Percentiles rank a stretch among this genome's conserved stretches.
These are phyloP conservation scores for Plagodis dolabraria DNA, from an alignment of 2,888 invertebrate species.

Conservation along the genomic window DNA sequence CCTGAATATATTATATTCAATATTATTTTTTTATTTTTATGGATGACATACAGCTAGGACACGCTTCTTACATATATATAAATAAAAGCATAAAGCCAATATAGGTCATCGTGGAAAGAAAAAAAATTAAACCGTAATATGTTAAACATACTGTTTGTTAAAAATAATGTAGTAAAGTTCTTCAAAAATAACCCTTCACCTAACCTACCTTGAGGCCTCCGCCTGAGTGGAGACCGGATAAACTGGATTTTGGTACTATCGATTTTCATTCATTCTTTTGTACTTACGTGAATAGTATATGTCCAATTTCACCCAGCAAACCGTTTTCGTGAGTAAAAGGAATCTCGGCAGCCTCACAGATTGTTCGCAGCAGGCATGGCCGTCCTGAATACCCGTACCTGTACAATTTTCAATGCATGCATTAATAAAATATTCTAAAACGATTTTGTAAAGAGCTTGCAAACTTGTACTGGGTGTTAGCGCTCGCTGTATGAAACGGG, in stretches of 20 bases:
- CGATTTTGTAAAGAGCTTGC: slow-evolving; percentile 43
- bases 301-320: slow-evolving; percentile 89
- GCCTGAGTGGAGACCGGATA: not conserved
- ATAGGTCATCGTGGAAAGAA: too few species aligned
- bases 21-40: too few species aligned
- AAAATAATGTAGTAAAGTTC: too few species aligned
- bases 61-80: too few species aligned
- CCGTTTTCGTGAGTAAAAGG: slow-evolving; percentile 89
- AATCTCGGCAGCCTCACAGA: slow-evolving; percentile 90
- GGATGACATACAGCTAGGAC: too few species aligned
- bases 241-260: slow-evolving; percentile 2
- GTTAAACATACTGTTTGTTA: too few species aligned
- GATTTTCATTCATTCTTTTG: slow-evolving; percentile 48
- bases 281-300: slow-evolving; percentile 90
- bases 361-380: slow-evolving; percentile 89
- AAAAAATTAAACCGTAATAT: too few species aligned
- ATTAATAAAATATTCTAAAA: slow-evolving; percentile 52
- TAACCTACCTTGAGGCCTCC: too few species aligned
- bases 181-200: too few species aligned
- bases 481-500: slow-evolving; percentile 1
- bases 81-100: too few species aligned
- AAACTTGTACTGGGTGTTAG: slow-evolving; percentile 19
- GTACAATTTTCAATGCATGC: slow-evolving; percentile 53
- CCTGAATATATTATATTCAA: too few species aligned
- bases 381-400: slow-evolving; percentile 88